These are phyloP conservation scores for Caenorhabditis wallacei DNA, from an alignment of 2,888 invertebrate species.

Conservation along the genomic window DNA sequence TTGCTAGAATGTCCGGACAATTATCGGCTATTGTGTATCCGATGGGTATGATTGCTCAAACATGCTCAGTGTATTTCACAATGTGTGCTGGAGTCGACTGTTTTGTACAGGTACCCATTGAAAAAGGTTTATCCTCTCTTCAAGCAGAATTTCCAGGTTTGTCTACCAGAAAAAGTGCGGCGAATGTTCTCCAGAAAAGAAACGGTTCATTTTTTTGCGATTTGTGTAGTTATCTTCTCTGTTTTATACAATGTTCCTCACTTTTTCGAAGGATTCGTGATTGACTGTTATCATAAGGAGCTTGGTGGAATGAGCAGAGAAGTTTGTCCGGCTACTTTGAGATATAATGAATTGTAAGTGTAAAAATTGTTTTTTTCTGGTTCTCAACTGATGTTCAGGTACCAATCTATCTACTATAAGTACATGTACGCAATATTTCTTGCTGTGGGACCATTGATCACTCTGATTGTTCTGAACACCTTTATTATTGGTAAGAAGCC, in stretches of 20 bases:
- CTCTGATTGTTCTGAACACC: conserved; percentile 79
- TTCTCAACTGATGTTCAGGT: conserved; percentile 66
- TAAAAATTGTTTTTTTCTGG: no score
- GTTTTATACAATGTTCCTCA: conserved; percentile 82
- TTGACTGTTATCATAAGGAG: conserved; percentile 80
- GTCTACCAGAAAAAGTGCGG: conserved; percentile 74
- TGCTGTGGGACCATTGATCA: conserved; percentile 81
- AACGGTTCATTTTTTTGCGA: conserved; percentile 64
- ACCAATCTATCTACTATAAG: conserved; percentile 79
- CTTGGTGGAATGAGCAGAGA: conserved; percentile 75
- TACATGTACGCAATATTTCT: conserved; percentile 82
- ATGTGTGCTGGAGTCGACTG: conserved; percentile 82
- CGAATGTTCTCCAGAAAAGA: conserved; percentile 67
- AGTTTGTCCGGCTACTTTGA: conserved; percentile 78
- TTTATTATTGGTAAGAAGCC: conserved; percentile 79
- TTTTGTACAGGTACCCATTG: conserved; percentile 76
- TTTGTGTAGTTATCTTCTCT: conserved; percentile 76
- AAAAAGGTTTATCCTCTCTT: neutral
- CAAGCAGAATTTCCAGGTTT: conserved; percentile 70
- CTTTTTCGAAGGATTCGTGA: conserved; percentile 80
- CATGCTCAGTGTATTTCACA: conserved; percentile 83
- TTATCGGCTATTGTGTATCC: conserved; percentile 79
- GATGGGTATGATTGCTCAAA: conserved; percentile 82
- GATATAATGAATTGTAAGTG: conserved; percentile 77
- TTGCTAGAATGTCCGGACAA: conserved; percentile 67